Evolutionary conservation across 2,888 invertebrate species (phyloP).

Genomic region (Plagodis pulveraria): DNA sequence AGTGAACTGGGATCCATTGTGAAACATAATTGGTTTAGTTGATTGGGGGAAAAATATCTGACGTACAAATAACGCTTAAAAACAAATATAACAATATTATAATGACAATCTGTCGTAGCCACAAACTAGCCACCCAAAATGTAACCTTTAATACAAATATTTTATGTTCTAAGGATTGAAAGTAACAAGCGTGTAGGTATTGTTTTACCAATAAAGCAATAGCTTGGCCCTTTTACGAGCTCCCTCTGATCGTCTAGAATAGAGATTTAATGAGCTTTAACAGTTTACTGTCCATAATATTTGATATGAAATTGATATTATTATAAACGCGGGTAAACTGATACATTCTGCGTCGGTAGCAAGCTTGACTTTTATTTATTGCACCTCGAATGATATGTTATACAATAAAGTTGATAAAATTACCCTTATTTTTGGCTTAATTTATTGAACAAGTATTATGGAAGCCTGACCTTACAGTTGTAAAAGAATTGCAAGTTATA

Average conservation of each 20-base stretch:
- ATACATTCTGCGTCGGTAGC: constrained; percentile 67
- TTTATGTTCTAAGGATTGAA: no score
- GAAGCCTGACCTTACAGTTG: not conserved
- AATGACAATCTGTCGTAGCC: no score
- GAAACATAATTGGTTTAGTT: constrained; percentile 55
- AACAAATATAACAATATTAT: not conserved
- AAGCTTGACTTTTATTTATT: constrained; percentile 34
- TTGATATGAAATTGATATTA: constrained; percentile 60
- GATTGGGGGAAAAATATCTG: constrained; percentile 2
- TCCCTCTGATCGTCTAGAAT: constrained; percentile 20
- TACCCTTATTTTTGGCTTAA: not conserved
- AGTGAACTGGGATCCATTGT: constrained; percentile 52
- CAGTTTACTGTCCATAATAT: constrained; percentile 28
- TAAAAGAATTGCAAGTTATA: no score
- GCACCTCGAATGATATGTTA: constrained; percentile 26
- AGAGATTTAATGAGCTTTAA: constrained; percentile 22
- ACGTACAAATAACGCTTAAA: not conserved
- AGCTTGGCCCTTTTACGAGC: constrained; percentile 21
- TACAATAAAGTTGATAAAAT: constrained; percentile 3
- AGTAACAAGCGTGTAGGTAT: constrained; percentile 2
- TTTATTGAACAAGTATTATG: not conserved
- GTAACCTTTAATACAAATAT: not conserved
- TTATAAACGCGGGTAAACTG: constrained; percentile 61
- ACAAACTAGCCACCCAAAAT: constrained; percentile 10
- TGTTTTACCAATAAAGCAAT: constrained; percentile 23